phyloP scores from a whole-genome alignment of 2,888 invertebrate genomes.

The Lypha dubia region DNA sequence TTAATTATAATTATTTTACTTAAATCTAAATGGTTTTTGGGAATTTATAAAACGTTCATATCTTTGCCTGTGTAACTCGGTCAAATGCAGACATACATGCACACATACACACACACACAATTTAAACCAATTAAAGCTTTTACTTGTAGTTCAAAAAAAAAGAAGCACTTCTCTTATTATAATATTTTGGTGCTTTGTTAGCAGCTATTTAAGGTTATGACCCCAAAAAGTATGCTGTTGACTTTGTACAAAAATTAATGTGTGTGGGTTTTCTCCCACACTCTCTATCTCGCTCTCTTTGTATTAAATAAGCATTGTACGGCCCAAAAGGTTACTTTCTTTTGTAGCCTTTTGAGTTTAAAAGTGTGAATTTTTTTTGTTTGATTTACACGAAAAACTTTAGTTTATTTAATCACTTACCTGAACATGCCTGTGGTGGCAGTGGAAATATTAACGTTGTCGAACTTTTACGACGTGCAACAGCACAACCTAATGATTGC shows the following conservation, averaged over 20 bases:
- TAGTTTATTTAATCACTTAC: slow-evolving; percentile 83
- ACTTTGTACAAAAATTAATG: not conserved
- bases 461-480: slow-evolving; percentile 95
- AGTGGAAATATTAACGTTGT: slow-evolving; percentile 96
- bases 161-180: slow-evolving; percentile 1
- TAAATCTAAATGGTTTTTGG: not conserved
- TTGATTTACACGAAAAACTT: slow-evolving; percentile 74
- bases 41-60: not conserved
- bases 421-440: slow-evolving; percentile 97
- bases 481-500: slow-evolving; percentile 97
- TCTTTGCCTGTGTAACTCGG: not conserved
- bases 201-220: not conserved
- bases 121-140: slow-evolving; percentile 17
- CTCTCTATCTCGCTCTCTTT: not conserved
- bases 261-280: not conserved
- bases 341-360: not conserved
- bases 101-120: no score
- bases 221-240: not conserved
- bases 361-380: not conserved
- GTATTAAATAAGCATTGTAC: not conserved
- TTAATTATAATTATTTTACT: slow-evolving; percentile 62
- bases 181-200: not conserved
- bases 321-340: not conserved
- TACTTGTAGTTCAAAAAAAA: not conserved
- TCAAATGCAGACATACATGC: not conserved